Evolutionary conservation across 2,113 vertebrate genomes (phyloP), one percentile per base, ranked within the genome.

Genomic region (Lagopus leucura): DNA sequence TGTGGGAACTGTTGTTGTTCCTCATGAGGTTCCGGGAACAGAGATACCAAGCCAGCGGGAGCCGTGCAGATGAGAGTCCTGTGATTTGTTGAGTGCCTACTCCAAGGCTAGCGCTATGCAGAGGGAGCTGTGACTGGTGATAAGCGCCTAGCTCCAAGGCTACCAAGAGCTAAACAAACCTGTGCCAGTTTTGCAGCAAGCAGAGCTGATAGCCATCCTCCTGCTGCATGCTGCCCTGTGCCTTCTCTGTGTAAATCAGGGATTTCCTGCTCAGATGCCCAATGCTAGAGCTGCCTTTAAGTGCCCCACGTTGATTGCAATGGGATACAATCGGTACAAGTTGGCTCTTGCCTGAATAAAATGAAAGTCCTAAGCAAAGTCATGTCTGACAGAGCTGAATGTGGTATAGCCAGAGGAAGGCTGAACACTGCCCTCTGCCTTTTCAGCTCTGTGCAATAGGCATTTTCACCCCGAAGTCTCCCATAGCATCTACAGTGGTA

Each of bases 401-500:
- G 74, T 61, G 80, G 54, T 82, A 73, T 34, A 66, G 80, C 69
- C 83, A 91, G 36, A 71, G 34, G 48, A 83, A 94, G 70, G 61
- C 43, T 85, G 73, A 94, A 89, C 90, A 92, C 47, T 91, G 94
- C 80, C 73, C 94, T 90, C 89, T 93, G 73, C 77, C 89, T 94
- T 96, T 92, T 79, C 74, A 76, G 14, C 66, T 87, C 36, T 32
- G 70, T 76, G 92, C 45, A 87, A 57, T n/a, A 72, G 54, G 52
- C 43, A n/a, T 69, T 94, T 72, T 84, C 57, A 86, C 0, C 3
- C 65, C 36, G 38, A 20, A 74, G 45, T 30, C 22, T 74, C 42
- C 19, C 0, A 21, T 42, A 43, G 21, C 14, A 15, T 25, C 52
- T 57, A 54, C 30, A 43, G 6, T 12, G 55, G 38, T 47, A 83